phyloP scores from a whole-genome alignment of 2,113 vertebrate genomes.

The Pedetes capensis region DNA sequence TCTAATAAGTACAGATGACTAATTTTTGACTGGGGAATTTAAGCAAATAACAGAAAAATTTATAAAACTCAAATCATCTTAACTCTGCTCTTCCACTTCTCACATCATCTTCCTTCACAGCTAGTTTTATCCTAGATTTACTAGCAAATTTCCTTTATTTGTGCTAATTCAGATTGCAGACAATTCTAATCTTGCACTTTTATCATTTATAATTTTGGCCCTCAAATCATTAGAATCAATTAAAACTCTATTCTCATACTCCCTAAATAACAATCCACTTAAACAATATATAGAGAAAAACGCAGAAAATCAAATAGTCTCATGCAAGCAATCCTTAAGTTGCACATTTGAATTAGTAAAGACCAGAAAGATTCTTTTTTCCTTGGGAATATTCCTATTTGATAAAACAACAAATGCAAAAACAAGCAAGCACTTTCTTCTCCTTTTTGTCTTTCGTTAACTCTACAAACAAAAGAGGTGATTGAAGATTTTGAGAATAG shows the following conservation, averaged over 20 bases:
- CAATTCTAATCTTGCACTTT: neutral
- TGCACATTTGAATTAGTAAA: neutral
- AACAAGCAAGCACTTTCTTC: neutral
- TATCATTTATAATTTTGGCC: conserved; percentile 25
- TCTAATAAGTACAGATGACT: neutral
- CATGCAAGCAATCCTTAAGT: neutral
- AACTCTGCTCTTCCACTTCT: neutral
- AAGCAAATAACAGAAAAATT: conserved; percentile 26
- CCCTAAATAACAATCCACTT: neutral
- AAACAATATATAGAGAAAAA: neutral
- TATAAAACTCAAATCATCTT: neutral
- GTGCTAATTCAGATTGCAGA: conserved; percentile 1
- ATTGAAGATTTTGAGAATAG: conserved; percentile 21
- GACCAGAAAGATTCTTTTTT: neutral
- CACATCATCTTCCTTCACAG: neutral
- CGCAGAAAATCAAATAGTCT: neutral
- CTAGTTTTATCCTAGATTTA: neutral
- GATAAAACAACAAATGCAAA: neutral
- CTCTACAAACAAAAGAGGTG: neutral
- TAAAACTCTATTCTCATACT: neutral
- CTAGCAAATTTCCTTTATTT: conserved; percentile 4
- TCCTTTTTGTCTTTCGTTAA: neutral
- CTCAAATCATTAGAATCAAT: neutral
- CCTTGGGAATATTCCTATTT: neutral
- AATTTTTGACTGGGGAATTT: conserved; percentile 13